phyloP scores from a whole-genome alignment of 2,113 vertebrate genomes.

The Protobothrops flavoviridis region DNA sequence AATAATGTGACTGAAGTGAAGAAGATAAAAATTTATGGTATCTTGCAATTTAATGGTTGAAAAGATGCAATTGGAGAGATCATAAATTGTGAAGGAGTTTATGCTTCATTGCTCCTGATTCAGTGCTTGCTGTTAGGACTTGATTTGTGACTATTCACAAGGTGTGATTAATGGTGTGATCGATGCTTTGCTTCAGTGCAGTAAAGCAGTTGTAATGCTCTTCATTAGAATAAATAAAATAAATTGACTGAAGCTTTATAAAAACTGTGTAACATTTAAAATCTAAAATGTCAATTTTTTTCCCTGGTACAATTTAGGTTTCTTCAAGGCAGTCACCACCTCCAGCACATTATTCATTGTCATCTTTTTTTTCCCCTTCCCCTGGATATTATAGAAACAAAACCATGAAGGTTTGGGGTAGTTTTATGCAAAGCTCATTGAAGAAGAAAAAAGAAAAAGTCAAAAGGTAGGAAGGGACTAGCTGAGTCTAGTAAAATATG shows the following conservation, averaged over 20 bases:
- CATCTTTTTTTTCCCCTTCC: slow-evolving; percentile 72
- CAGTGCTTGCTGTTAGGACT: slow-evolving; percentile 99
- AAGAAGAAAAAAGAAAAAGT: slow-evolving; percentile 62
- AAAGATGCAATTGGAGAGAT: slow-evolving; percentile 99
- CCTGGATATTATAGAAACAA: slow-evolving; percentile 78
- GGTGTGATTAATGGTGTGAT: slow-evolving; percentile 99
- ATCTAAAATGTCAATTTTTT: slow-evolving; percentile 94
- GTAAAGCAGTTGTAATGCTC: slow-evolving; percentile 99
- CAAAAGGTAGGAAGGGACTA: slow-evolving; percentile 65
- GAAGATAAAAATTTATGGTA: slow-evolving; percentile 99
- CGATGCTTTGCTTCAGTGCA: slow-evolving; percentile 91
- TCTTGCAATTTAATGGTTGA: slow-evolving; percentile 99
- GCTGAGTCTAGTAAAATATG: slow-evolving; percentile 61
- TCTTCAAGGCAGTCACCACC: slow-evolving; percentile 87
- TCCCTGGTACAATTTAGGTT: slow-evolving; percentile 87
- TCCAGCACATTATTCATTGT: slow-evolving; percentile 91
- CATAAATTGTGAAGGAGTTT: slow-evolving; percentile 99
- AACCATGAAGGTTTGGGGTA: slow-evolving; percentile 81
- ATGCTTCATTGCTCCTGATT: slow-evolving; percentile 99
- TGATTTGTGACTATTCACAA: slow-evolving; percentile 99
- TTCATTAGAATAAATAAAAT: slow-evolving; percentile 99
- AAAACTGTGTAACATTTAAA: slow-evolving; percentile 99
- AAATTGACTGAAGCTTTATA: slow-evolving; percentile 99
- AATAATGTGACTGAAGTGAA: slow-evolving; percentile 98
- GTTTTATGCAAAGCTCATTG: slow-evolving; percentile 79